These are phyloP conservation scores for Petroica traversi DNA, from an alignment of 2,113 vertebrate genomes.

Conservation along the genomic window DNA sequence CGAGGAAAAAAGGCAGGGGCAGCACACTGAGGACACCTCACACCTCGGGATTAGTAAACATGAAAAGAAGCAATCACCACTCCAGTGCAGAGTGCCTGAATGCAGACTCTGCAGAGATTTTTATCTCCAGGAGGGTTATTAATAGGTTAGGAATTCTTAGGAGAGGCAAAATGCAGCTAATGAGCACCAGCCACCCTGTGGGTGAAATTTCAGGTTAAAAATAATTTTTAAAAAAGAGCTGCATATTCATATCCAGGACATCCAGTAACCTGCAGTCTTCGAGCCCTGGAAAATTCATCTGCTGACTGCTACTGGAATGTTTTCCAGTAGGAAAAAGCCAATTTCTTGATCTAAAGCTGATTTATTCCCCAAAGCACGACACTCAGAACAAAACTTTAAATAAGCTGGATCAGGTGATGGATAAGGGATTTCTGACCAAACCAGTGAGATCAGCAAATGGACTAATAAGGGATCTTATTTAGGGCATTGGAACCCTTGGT, in stretches of 20 bases:
- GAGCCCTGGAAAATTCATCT: background rate
- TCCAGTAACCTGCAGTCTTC: background rate
- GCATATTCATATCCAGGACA: background rate
- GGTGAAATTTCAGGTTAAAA: background rate
- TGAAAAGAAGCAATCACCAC: background rate
- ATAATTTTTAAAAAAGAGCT: background rate
- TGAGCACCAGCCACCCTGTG: background rate
- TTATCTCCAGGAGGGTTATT: constrained; percentile 8
- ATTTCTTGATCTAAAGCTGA: background rate
- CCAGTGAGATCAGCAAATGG: background rate
- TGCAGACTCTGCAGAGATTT: background rate
- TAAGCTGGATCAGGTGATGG: background rate
- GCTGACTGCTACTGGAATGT: background rate
- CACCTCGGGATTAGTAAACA: background rate
- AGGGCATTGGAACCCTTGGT: background rate
- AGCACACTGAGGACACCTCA: background rate
- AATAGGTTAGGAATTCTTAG: background rate
- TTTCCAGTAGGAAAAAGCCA: background rate
- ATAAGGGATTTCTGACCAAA: background rate
- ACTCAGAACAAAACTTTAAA: background rate
- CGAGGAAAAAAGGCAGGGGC: background rate
- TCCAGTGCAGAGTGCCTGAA: background rate
- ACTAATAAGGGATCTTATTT: background rate
- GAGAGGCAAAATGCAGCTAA: background rate
- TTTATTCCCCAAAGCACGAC: background rate